Evolutionary conservation across 1,140 invertebrate genomes (phyloP), one percentile per base, ranked within the genome.

Genomic region (Diplogasteroides magnus): DNA sequence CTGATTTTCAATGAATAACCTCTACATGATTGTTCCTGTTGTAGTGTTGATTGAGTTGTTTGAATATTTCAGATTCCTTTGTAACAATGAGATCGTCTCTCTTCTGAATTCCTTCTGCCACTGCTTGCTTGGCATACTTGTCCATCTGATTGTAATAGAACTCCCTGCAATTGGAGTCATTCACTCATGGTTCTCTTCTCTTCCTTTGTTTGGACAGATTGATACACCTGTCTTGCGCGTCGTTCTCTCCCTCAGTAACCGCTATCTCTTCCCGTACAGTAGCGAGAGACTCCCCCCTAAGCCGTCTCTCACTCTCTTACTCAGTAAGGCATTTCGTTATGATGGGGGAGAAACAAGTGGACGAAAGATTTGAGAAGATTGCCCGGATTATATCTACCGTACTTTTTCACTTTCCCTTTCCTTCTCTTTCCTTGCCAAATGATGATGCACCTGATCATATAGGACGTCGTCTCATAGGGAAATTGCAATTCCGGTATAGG

Each of bases 91-190:
- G 87, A 80, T 98, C 94, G 71, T 98, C 94, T 28, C 89, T 87
- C 81, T 89, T 89, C 85, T 95, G 94, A 74, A 95, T 88, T 61
- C 95, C 95, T 86, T 98, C 96, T 74, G 92, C 93, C 75, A 98
- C 89, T 31, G 94, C 92, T 86, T 98, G 94, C 77, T 95, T 88
- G 66, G 96, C 94, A 86, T 96, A 98, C 86, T 99, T 99, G 87
- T 99, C 97, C 94, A 99, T 99, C 87, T 98, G 96, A 83, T 98
- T 98, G 87, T 99, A 99, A 88, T 95, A 99, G 87, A 98, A 99
- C 87, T 99, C 96, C 85, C 96, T 99, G 89, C 59, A 90, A 64
- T 63, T 68, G 26, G 55, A 31, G 19, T 48, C 6, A 48, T 6
- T 48, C 19, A 6, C 19, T 6, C 6, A 48, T 48, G 37, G 19